Base-by-base conservation (phyloP, 2,113 vertebrate genomes). In the Edolisoma coerulescens region DNA sequence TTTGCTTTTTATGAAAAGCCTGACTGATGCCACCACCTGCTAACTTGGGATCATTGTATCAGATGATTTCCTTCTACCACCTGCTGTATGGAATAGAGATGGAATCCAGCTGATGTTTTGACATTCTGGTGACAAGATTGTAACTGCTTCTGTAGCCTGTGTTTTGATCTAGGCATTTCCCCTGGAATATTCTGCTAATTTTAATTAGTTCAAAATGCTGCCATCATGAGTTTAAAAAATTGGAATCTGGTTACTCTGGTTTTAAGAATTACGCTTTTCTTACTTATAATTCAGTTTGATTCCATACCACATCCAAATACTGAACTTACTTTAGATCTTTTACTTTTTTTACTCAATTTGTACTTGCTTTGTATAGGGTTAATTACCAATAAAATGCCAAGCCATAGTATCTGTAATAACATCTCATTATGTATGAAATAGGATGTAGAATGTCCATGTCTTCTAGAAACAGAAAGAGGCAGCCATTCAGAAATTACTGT, bases 11-110 rank as follows among this genome's bases (percentile, higher is more conserved):
- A 76, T 83, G 54, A 80, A 83, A 93, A 91, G 78, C 45, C 42
- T 94, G 84, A 96, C 50, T 93, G 87, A 94, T 94, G 54, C 67
- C 39, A 82, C 45, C 91, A 90, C 69, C 84, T 97, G 93, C 85
- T 94, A 76, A 65, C 59, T 83, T 63, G 71, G 78, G 63, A 85
- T 86, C 49, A 27, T n/a, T 89, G 41, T 87, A 79, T 80, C 89
- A 37, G 67, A 87, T 59, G 35, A 87, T 94, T 91, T 95, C 54
- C 84, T 94, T 53, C 78, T 67, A 85, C 78, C 95, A 94, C 70
- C 93, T 88, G 94, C 90, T 96, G 57, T 63, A 60, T 3, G 3
- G 50, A 84, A 57, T 3, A 65, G 54, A 53, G 50, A 50, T 61
- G 71, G 87, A 91, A 85, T 87, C 50, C 78, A 85, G 91, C 75